phyloP scores from a whole-genome alignment of 2,797 vertebrate genomes.

The Falco concolor region DNA sequence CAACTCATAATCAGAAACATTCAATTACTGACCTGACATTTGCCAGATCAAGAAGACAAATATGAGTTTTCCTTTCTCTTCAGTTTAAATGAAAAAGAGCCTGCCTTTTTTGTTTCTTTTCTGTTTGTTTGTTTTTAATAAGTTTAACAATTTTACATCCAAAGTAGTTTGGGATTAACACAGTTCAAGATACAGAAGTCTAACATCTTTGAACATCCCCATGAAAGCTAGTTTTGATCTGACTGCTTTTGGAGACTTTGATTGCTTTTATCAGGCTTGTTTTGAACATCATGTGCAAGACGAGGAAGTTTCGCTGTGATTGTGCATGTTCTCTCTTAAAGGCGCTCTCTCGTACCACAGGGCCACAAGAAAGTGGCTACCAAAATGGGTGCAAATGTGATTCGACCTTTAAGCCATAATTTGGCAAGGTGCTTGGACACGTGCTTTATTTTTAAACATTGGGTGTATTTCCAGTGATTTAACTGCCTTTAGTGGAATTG shows the following conservation, averaged over 20 bases:
- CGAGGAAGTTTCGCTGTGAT: not conserved
- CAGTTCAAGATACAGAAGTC: not conserved
- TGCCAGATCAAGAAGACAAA: slow-evolving; percentile 23
- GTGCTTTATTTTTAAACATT: not conserved
- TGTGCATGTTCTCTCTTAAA: not conserved
- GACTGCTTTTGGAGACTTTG: not conserved
- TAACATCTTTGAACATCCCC: not conserved
- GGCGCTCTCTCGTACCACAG: not conserved
- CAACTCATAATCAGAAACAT: slow-evolving; percentile 32
- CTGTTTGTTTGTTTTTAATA: slow-evolving; percentile 5
- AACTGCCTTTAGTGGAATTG: not conserved
- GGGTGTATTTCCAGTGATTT: not conserved
- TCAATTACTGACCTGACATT: slow-evolving; percentile 54
- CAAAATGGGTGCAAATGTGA: not conserved
- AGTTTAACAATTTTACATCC: not conserved
- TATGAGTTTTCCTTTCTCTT: not conserved
- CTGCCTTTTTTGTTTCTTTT: not conserved
- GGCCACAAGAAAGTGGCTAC: not conserved
- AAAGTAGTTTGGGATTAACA: not conserved
- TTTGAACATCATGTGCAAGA: not conserved
- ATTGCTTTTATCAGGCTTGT: not conserved
- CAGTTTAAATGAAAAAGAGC: slow-evolving; percentile 4
- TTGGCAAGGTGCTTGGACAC: not conserved
- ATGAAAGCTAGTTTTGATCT: not conserved
- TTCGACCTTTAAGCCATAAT: not conserved